These are phyloP conservation scores for Periparus ater DNA, from an alignment of 2,797 vertebrate genomes.

Conservation along the genomic window DNA sequence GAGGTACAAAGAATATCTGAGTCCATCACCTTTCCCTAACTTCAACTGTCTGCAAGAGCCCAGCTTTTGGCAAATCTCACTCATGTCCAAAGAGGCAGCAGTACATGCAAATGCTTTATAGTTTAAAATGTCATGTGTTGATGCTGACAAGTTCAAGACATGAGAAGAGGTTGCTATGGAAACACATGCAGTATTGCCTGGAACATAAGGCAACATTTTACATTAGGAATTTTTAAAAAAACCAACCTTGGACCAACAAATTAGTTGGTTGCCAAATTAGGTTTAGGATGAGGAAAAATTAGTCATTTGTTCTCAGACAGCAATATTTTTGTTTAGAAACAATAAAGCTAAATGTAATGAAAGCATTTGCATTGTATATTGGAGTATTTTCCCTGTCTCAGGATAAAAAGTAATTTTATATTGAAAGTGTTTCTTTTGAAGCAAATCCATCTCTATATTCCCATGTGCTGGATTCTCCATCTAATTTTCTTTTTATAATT, in stretches of 20 bases:
- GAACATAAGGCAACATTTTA: conserved; percentile 41
- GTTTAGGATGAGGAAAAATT: background rate
- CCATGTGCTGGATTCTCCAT: background rate
- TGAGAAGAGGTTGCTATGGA: conserved; percentile 60
- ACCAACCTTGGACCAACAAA: background rate
- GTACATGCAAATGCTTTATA: background rate
- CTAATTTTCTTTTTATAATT: background rate
- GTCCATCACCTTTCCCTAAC: background rate
- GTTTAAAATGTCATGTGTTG: conserved; percentile 40
- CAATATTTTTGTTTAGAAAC: background rate
- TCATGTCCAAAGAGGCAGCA: background rate
- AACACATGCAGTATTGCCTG: background rate
- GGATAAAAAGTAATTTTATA: background rate
- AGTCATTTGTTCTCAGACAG: background rate
- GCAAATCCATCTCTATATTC: background rate
- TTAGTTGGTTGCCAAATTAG: background rate
- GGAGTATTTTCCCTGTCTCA: background rate
- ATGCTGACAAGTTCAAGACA: conserved; percentile 58
- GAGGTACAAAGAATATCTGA: background rate
- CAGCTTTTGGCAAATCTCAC: background rate
- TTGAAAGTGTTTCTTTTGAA: background rate
- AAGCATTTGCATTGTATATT: background rate
- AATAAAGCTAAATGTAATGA: background rate
- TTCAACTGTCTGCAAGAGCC: background rate
- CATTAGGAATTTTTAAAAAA: background rate